A percentile compares a stretch with the other conserved stretches of the same genome.
Evolutionary conservation across 2,888 invertebrate species (phyloP).

Genomic region (Heliconius cydno): DNA sequence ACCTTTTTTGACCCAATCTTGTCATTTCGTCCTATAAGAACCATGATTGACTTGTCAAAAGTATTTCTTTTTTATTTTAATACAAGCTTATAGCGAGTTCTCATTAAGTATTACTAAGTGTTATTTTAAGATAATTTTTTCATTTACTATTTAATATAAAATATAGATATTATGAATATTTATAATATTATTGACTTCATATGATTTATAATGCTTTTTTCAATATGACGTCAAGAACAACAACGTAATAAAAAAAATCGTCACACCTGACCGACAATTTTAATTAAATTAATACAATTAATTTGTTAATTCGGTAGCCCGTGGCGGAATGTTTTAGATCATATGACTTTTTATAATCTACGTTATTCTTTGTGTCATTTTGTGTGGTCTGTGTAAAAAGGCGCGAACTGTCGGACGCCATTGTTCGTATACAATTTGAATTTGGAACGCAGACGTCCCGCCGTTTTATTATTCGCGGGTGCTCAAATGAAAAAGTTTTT

Average conservation of each 20-base stretch:
- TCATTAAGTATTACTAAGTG: background rate
- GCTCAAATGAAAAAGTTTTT: constrained; percentile 72
- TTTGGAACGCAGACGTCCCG: constrained; percentile 74
- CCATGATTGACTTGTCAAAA: background rate
- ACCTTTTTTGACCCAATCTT: background rate
- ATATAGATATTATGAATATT: too few species aligned
- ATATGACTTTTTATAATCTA: constrained; percentile 65
- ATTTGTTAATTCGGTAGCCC: constrained; percentile 73
- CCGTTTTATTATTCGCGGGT: constrained; percentile 77
- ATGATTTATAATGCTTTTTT: too few species aligned
- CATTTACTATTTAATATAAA: too few species aligned
- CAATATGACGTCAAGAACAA: background rate
- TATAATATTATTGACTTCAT: too few species aligned
- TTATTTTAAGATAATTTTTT: too few species aligned
- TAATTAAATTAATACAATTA: constrained; percentile 63
- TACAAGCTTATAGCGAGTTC: background rate
- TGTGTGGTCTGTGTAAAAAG: constrained; percentile 63
- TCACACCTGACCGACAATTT: constrained; percentile 52
- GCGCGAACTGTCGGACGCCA: constrained; percentile 73
- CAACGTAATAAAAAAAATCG: constrained; percentile 9
- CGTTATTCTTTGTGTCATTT: constrained; percentile 67
- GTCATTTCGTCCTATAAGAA: background rate
- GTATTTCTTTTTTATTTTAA: background rate
- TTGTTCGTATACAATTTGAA: constrained; percentile 77
- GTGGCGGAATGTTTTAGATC: constrained; percentile 57